Percentiles rank a stretch among this genome's conserved stretches.
These are phyloP conservation scores for Lanistes nyassanus DNA, from an alignment of 1,140 invertebrate species.

Conservation along the genomic window DNA sequence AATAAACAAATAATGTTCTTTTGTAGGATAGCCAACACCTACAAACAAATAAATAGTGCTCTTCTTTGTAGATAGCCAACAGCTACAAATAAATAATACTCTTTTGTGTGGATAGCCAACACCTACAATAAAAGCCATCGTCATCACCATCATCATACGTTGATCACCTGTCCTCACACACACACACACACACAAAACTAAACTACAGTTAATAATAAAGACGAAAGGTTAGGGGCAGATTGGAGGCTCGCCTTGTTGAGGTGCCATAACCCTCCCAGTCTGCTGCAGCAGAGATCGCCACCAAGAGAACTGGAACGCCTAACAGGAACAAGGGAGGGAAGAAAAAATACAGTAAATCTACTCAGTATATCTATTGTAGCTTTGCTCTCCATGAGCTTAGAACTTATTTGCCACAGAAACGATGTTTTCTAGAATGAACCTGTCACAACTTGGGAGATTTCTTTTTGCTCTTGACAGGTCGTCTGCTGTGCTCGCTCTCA, in stretches of 20 bases:
- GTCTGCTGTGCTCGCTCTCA: no score
- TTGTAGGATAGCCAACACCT: no score
- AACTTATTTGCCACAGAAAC: no score
- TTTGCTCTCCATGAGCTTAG: background rate
- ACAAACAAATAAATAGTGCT: slow-evolving; percentile 56
- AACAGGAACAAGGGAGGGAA: no score
- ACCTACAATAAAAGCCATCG: no score
- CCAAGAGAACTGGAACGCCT: slow-evolving; percentile 50
- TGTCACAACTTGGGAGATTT: no score
- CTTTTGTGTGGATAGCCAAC: no score
- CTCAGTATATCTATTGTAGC: background rate
- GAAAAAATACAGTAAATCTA: background rate
- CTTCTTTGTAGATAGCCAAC: slow-evolving; percentile 52
- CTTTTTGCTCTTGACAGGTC: no score
- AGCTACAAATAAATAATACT: slow-evolving; percentile 38
- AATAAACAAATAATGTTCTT: slow-evolving; percentile 1
- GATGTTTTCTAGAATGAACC: no score
- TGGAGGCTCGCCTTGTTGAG: slow-evolving; percentile 34
- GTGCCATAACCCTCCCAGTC: slow-evolving; percentile 56
- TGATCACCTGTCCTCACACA: no score
- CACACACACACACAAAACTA: background rate
- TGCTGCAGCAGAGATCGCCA: slow-evolving; percentile 48
- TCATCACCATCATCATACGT: no score
- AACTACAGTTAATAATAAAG: background rate
- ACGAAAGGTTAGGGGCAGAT: background rate